Evolutionary conservation across 2,888 invertebrate species (phyloP).

Genomic region (Alloscopus bannaensis): DNA sequence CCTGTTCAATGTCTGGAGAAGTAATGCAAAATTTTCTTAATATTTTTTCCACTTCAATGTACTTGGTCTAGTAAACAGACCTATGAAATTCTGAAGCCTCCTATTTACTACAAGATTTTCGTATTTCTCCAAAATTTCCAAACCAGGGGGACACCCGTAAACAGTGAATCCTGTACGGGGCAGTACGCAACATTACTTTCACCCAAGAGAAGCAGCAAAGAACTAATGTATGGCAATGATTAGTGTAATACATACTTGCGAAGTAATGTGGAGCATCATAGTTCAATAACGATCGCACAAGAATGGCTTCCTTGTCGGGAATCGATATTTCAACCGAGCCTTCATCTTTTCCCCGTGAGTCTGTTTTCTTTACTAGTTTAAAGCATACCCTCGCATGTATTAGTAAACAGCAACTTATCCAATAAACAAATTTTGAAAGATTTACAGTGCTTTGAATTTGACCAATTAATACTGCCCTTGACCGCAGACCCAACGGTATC

Average conservation of each 20-base stretch:
- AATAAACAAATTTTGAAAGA: neutral
- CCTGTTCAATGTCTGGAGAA: too few relatives aligned
- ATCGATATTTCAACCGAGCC: too few relatives aligned
- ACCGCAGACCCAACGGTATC: too few relatives aligned
- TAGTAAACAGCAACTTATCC: constrained; percentile 6
- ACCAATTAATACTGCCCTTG: too few relatives aligned
- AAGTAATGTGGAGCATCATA: constrained; percentile 45
- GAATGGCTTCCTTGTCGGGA: constrained; percentile 21
- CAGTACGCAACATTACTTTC: neutral
- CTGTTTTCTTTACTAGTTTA: too few relatives aligned
- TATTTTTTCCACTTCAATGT: too few relatives aligned
- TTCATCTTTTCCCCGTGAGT: too few relatives aligned
- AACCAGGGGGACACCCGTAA: constrained; percentile 28
- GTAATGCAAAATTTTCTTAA: too few relatives aligned
- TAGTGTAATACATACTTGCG: constrained; percentile 14
- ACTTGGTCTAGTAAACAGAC: too few relatives aligned
- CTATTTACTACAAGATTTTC: constrained; percentile 33
- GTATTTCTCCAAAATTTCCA: constrained; percentile 48
- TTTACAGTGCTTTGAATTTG: too few relatives aligned
- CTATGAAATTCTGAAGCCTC: constrained; percentile 15
- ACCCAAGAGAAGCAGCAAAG: neutral
- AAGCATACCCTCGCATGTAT: too few relatives aligned
- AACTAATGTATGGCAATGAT: neutral
- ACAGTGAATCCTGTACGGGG: constrained; percentile 28
- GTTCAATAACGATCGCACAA: constrained; percentile 30